These are phyloP conservation scores for Coracopsis vasa DNA, from an alignment of 2,113 vertebrate genomes.

Conservation along the genomic window DNA sequence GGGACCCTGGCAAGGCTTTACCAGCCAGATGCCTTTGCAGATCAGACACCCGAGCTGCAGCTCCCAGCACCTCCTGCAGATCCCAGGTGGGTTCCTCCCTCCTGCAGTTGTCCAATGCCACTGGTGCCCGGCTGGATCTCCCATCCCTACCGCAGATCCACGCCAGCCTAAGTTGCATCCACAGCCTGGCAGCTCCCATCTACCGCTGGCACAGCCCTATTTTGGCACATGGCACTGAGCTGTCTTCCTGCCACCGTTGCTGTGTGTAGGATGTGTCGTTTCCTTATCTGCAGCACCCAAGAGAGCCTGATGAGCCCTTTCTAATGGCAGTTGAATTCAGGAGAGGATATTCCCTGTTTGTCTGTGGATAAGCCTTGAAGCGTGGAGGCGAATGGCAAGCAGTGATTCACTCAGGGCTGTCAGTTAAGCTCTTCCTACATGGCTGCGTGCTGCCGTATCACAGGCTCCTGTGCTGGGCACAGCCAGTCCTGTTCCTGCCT, in stretches of 20 bases:
- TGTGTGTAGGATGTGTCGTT: rapidly evolving
- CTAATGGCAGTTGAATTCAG: neutral
- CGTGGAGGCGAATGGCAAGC: neutral
- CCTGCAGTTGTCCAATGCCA: neutral
- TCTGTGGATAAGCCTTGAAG: neutral
- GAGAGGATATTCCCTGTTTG: neutral
- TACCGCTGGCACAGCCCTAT: rapidly evolving
- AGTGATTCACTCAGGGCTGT: neutral
- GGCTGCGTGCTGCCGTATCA: rapidly evolving
- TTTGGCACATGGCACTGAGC: neutral
- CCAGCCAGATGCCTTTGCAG: neutral
- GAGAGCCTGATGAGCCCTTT: neutral
- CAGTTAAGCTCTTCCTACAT: neutral
- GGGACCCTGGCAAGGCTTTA: neutral
- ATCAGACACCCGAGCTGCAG: neutral
- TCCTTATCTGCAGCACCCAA: neutral
- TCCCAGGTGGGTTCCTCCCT: neutral
- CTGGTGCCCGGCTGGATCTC: neutral
- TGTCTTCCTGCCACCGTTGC: neutral
- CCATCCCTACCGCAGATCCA: neutral
- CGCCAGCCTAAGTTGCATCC: neutral
- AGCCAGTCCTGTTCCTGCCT: neutral
- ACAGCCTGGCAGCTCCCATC: neutral
- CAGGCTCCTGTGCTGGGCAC: neutral
- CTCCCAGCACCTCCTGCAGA: neutral